These are phyloP conservation scores for Nemotelus pantherinus DNA, from an alignment of 2,888 invertebrate genomes.

Conservation along the genomic window DNA sequence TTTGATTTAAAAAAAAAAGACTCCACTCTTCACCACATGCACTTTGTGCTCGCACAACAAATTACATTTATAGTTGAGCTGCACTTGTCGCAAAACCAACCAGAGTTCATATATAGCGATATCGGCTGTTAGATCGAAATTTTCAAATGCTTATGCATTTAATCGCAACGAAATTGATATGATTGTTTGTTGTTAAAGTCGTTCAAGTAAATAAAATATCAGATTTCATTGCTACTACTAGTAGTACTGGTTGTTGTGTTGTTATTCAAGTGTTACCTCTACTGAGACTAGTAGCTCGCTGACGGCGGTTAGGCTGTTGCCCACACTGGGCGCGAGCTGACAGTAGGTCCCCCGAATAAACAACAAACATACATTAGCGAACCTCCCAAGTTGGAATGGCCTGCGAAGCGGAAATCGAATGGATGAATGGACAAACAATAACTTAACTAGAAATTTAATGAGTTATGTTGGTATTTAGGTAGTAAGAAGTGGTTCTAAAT, in stretches of 20 bases:
- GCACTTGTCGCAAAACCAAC: constrained; percentile 11
- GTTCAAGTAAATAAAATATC: constrained; percentile 1
- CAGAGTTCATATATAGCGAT: not conserved
- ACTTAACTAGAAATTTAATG: not conserved
- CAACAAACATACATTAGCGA: not conserved
- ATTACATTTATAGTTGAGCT: not conserved
- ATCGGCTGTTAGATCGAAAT: no score
- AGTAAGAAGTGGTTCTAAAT: not conserved
- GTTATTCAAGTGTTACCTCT: no score
- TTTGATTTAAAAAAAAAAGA: no score
- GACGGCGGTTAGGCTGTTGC: not conserved
- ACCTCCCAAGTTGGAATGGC: constrained; percentile 4
- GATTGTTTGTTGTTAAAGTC: not conserved
- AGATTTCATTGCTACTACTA: not conserved
- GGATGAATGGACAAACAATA: not conserved
- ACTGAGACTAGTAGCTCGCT: no score
- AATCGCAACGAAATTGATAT: not conserved
- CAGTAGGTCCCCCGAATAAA: not conserved
- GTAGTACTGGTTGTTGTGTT: no score
- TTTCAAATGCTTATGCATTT: not conserved
- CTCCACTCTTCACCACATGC: not conserved
- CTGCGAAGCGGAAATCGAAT: not conserved
- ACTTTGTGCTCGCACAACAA: not conserved
- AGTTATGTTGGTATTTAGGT: not conserved
- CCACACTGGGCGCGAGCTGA: not conserved